phyloP scores from a whole-genome alignment of 2,888 invertebrate species.

The Neoscelio sp. region DNA sequence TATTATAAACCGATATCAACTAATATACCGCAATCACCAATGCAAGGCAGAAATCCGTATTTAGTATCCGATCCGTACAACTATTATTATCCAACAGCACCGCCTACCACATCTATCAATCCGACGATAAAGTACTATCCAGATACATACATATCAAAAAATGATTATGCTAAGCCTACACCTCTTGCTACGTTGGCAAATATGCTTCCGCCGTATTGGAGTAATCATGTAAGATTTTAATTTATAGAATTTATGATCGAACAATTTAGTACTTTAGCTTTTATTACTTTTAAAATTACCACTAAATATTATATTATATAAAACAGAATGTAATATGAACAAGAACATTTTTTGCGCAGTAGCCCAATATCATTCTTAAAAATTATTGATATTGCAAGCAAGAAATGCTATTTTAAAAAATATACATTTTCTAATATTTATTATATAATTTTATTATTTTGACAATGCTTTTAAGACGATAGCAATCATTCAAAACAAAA shows the following conservation, averaged over 20 bases:
- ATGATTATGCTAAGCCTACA: conserved; percentile 20
- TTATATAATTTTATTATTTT: background rate
- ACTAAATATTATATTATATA: background rate
- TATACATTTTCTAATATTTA: no score
- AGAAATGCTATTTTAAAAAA: no score
- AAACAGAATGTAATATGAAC: no score
- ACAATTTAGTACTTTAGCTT: no score
- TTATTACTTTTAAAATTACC: background rate
- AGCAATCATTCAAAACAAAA: background rate
- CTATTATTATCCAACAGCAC: conserved; percentile 32
- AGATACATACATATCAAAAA: conserved; percentile 16
- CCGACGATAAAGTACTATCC: background rate
- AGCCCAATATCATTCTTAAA: background rate
- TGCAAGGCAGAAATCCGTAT: background rate
- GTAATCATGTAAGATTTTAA: conserved; percentile 64
- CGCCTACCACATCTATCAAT: conserved; percentile 27
- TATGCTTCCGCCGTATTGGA: conserved; percentile 67
- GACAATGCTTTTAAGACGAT: background rate
- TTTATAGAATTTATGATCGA: background rate
- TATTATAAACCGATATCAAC: conserved; percentile 16
- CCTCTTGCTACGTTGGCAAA: conserved; percentile 43
- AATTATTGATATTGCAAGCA: no score
- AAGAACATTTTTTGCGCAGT: no score
- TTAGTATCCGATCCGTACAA: conserved; percentile 7
- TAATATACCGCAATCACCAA: background rate